A percentile compares a stretch with the other conserved stretches of the same genome.
Conservation (phyloP, 2,797 vertebrate genomes). For the Hybognathus amarus region DNA sequence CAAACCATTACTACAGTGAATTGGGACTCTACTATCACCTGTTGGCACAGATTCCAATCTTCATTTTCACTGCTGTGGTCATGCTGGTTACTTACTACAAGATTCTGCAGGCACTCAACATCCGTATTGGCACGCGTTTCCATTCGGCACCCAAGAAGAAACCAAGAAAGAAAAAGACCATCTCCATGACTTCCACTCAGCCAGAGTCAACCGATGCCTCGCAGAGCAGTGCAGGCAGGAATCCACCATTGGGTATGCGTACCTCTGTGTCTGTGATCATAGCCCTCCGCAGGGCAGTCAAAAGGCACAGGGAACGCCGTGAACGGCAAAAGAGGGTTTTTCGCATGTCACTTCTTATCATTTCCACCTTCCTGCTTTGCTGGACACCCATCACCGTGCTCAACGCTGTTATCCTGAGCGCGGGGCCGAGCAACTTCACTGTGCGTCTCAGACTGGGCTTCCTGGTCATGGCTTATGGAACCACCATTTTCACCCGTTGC, state of each 20-base stretch:
- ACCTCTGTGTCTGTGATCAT: constrained; percentile 97
- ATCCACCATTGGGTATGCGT: constrained; percentile 90
- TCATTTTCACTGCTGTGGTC: constrained; percentile 92
- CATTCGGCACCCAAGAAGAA: constrained; percentile 95
- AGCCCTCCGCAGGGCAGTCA: constrained; percentile 91
- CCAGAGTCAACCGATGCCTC: constrained; percentile 83
- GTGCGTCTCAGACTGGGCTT: constrained; percentile 94
- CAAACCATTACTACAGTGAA: constrained; percentile 89
- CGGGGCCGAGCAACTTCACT: constrained; percentile 92
- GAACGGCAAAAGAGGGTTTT: constrained; percentile 96
- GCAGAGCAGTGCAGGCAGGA: constrained; percentile 85
- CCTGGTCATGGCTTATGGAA: constrained; percentile 97
- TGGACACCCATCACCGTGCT: constrained; percentile 97
- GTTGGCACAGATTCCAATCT: constrained; percentile 95
- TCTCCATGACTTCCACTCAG: constrained; percentile 85
- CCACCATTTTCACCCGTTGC: constrained; percentile 94
- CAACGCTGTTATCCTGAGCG: constrained; percentile 92
- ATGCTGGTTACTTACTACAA: constrained; percentile 98
- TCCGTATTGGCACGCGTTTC: constrained; percentile 95
- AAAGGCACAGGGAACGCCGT: constrained; percentile 92
- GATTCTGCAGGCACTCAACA: constrained; percentile 97
- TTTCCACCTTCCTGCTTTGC: constrained; percentile 97
- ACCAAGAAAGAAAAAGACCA: constrained; percentile 91
- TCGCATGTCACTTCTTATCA: constrained; percentile 95
- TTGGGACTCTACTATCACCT: constrained; percentile 95